Evolutionary conservation across 2,797 vertebrate genomes (phyloP), one percentile per base, ranked within the genome.

Genomic region (Lophotriccus pileatus): DNA sequence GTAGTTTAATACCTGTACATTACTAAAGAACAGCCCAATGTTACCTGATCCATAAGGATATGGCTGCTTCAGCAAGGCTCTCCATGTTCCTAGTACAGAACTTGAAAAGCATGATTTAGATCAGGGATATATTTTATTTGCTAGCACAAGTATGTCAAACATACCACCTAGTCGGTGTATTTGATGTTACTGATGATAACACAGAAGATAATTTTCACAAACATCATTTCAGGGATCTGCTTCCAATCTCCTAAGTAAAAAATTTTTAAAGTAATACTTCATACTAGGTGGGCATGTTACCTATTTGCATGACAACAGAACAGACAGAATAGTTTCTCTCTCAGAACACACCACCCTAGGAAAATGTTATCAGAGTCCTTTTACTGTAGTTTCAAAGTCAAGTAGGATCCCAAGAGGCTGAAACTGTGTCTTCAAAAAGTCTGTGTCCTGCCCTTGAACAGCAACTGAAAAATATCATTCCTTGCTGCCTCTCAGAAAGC

Each of bases 81-180:
- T 92, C 43, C 27, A 27, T 7, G 6, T 50, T 58, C 27, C 17
- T 50, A 28, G 2, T 9, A 24, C 6, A 58, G 39, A 19, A 36
- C 58, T 66, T 53, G 55, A 55, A 62, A 47, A 69, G n/a, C 21
- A 15, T 5, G 2, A 37, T 62, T 72, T 63, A 75, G n/a, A 36
- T 19, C 10, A 23, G 22, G 21, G 7, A 6, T 34, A 8, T 14
- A 23, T 59, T 46, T 66, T 34, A 66, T 82, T 84, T 88, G 59
- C 41, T 41, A 36, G 17, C 58, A 55, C 25, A 85, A 81, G 7
- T 49, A 12, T 18, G 8, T 87, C 62, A 43, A 76, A 44, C 25
- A 63, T 41, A 13, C 30, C 4, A 1, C 17, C 19, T 50, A 18
- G n/a, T 46, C 10, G 0, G 19, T 15, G 5, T 32, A 23, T n/a